phyloP scores from a whole-genome alignment of 2,113 vertebrate genomes.

The Bolborhynchus lineola region DNA sequence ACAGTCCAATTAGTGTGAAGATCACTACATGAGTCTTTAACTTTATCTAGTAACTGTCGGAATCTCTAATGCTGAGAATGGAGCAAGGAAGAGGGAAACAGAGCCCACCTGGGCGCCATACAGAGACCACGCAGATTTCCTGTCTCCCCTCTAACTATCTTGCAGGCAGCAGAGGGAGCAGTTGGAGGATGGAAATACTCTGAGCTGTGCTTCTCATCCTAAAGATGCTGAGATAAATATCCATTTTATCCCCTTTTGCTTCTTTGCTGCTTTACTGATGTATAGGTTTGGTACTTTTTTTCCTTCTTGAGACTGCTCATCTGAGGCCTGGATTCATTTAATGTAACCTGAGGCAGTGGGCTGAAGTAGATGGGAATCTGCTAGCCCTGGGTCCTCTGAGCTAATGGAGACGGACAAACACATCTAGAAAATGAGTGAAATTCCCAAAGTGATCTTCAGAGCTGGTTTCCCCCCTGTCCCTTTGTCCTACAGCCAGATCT shows the following conservation, averaged over 20 bases:
- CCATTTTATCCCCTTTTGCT: background rate
- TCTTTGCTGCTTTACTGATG: background rate
- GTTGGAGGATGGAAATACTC: background rate
- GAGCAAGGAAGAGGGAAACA: slow-evolving; percentile 61
- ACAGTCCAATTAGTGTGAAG: slow-evolving; percentile 84
- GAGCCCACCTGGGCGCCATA: slow-evolving; percentile 39
- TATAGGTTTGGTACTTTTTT: background rate
- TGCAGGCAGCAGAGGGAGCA: slow-evolving; percentile 59
- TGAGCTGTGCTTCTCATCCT: background rate
- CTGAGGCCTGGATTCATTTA: slow-evolving; percentile 38
- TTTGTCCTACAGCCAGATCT: background rate
- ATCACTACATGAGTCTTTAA: slow-evolving; percentile 79
- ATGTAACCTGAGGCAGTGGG: background rate
- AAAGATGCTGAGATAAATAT: background rate
- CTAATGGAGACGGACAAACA: background rate
- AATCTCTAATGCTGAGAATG: slow-evolving; percentile 69
- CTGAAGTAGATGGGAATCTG: background rate
- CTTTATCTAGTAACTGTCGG: slow-evolving; percentile 80
- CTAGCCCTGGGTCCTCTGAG: background rate
- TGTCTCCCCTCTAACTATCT: background rate
- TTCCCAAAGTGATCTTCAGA: background rate
- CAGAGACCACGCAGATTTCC: background rate
- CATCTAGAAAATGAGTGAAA: slow-evolving; percentile 2
- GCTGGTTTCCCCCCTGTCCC: background rate
- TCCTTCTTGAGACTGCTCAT: background rate